A percentile compares a stretch with the other conserved stretches of the same genome.
These are phyloP conservation scores for Apamea sordens DNA, from an alignment of 2,888 invertebrate species.

Conservation along the genomic window DNA sequence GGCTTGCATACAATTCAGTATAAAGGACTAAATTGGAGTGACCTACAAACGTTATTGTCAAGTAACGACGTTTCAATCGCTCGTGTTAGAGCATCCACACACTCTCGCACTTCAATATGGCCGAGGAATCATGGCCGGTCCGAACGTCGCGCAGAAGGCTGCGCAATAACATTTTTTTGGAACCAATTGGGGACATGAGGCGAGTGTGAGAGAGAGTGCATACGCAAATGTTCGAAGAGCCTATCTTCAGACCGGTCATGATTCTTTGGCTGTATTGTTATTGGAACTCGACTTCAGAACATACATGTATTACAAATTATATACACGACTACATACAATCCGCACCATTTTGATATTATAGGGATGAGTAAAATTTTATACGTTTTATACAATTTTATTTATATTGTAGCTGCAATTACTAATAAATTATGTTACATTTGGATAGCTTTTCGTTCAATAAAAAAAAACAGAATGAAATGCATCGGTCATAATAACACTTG, in stretches of 20 bases:
- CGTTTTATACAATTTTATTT: constrained; percentile 37
- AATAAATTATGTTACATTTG: constrained; percentile 1
- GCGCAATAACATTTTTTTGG: background rate
- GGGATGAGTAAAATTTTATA: constrained; percentile 44
- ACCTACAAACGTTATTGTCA: constrained; percentile 68
- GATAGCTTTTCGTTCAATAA: constrained; percentile 15
- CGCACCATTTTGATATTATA: constrained; percentile 42
- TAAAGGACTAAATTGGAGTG: constrained; percentile 62
- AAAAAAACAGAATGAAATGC: constrained; percentile 36
- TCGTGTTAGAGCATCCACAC: constrained; percentile 35
- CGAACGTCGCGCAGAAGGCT: constrained; percentile 3
- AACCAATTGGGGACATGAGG: background rate
- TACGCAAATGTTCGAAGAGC: background rate
- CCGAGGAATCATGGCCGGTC: background rate
- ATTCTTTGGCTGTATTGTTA: background rate
- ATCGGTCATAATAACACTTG: constrained; percentile 17
- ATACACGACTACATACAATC: constrained; percentile 60
- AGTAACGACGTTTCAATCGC: constrained; percentile 57
- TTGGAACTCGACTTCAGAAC: constrained; percentile 55
- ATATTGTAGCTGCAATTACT: constrained; percentile 12
- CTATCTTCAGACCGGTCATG: constrained; percentile 1
- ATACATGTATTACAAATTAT: constrained; percentile 61
- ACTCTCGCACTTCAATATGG: constrained; percentile 31
- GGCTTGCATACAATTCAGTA: constrained; percentile 56
- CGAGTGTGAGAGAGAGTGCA: background rate